Evolutionary conservation across 92 coral and sea anemone genomes (phyloP), one percentile per base, ranked within the genome.

Genomic region (Actinernus sp.): DNA sequence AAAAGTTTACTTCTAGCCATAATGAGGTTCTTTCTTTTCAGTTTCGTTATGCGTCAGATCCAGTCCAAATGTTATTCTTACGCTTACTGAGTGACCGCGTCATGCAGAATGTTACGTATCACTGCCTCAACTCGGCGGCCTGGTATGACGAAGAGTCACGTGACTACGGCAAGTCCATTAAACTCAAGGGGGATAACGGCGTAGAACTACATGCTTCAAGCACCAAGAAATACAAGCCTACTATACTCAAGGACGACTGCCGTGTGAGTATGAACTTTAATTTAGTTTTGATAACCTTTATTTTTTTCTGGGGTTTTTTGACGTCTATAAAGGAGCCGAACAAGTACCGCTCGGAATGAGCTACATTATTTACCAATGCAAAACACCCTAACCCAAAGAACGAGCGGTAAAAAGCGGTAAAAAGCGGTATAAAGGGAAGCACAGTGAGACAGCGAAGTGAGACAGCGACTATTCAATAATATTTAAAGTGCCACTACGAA

Each of bases 61-160:
- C 92, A 23, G 87, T 88, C 29, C 98, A 93, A 65, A 60, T 93
- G 74, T 77, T 68, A 49, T 93, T 93, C 57, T 71, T 93, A 31
- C 97, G 91, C 34, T 81, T 93, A 3, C 79, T 93, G 32, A 91
- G 97, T 36, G 90, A 88, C 63, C 92, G 83, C 57, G 97, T 97
- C 30, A 78, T 71, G 63, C 98, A 93, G 57, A 82, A 65, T 17
- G 80, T 93, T 31, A 90, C 94, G 37, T 93, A 93, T 61, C 97
- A 93, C 59, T 93, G 98, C 68, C 90, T 85, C 49, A 93, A 93
- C 77, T 93, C 98, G 23, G 81, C 73, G 10, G 90, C 98, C 0
- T 93, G 98, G 98, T 87, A 59, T 71, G 76, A 87, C 69, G 84
- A 66, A 31, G 79, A 76, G 39, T 58, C 85, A 26, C 68, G 74